Percentiles rank a stretch among this genome's conserved stretches.
Conservation (phyloP, 1,140 invertebrate genomes). For the Berghia stephanieae region DNA sequence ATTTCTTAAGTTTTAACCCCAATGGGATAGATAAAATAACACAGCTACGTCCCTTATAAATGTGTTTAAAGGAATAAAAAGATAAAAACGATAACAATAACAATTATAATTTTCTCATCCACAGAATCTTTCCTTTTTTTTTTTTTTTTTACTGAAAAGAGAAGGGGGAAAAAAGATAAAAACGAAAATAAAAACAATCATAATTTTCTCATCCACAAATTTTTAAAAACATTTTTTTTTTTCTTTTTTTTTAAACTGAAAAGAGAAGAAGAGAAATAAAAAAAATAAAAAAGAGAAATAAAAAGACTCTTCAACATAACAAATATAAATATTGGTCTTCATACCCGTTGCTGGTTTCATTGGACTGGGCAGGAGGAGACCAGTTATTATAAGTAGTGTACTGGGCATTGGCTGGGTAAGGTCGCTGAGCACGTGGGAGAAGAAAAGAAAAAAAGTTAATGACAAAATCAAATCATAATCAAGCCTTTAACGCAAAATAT, state of each 20-base stretch:
- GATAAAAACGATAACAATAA: no score
- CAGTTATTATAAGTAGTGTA: slow-evolving; percentile 90
- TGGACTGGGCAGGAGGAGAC: slow-evolving; percentile 92
- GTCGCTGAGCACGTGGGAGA: slow-evolving; percentile 68
- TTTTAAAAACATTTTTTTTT: no score
- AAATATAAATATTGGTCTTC: background rate
- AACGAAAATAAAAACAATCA: background rate
- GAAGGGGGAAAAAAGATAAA: no score
- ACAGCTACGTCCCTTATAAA: no score
- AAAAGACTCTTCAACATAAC: background rate
- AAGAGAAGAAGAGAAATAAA: background rate
- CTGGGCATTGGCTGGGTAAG: slow-evolving; percentile 72
- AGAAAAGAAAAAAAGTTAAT: background rate
- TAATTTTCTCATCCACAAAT: no score
- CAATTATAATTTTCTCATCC: no score
- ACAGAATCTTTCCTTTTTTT: no score
- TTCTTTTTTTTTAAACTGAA: background rate
- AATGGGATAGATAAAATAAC: no score
- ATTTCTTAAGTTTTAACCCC: no score
- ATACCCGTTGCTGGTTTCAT: slow-evolving; percentile 89
- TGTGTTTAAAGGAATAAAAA: no score
- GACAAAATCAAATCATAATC: background rate
- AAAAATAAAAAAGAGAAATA: background rate
- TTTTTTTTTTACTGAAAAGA: no score
- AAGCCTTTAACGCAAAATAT: no score